phyloP scores from a whole-genome alignment of 2,113 vertebrate species.

The Sinocyclocheilus maitianheensis region DNA sequence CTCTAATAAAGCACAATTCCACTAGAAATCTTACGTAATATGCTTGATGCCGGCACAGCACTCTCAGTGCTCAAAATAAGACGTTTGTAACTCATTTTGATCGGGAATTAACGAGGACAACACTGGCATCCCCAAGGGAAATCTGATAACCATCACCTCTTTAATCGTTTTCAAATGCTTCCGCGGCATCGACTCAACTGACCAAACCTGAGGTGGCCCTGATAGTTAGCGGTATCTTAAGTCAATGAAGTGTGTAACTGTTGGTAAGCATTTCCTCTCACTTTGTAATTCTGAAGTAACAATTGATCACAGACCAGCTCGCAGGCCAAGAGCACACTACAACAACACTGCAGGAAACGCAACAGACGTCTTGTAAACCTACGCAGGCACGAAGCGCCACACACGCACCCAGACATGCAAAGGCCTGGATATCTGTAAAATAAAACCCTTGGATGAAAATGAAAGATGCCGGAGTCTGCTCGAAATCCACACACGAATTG shows the following conservation, averaged over 20 bases:
- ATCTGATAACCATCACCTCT: slow-evolving; percentile 69
- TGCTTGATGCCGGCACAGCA: not conserved
- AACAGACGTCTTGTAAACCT: slow-evolving; percentile 54
- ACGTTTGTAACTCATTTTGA: slow-evolving; percentile 33
- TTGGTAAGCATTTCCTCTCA: slow-evolving; percentile 57
- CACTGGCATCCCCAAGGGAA: slow-evolving; percentile 42
- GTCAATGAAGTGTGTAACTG: slow-evolving; percentile 55
- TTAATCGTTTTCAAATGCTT: slow-evolving; percentile 73
- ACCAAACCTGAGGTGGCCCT: slow-evolving; percentile 43
- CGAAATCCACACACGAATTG: slow-evolving; percentile 11
- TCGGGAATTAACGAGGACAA: slow-evolving; percentile 39
- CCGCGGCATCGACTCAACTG: slow-evolving; percentile 53
- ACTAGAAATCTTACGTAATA: not conserved
- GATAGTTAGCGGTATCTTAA: slow-evolving; percentile 48
- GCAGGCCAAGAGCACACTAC: slow-evolving; percentile 35
- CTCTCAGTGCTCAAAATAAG: slow-evolving; percentile 28
- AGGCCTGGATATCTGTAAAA: slow-evolving; percentile 38
- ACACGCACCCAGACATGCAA: slow-evolving; percentile 24
- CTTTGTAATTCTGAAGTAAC: slow-evolving; percentile 54
- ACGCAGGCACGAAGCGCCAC: slow-evolving; percentile 26
- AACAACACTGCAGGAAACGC: slow-evolving; percentile 53
- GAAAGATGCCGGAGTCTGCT: slow-evolving; percentile 22
- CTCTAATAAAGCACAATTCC: not conserved
- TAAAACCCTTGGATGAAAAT: slow-evolving; percentile 36
- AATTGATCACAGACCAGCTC: slow-evolving; percentile 57